Conservation (phyloP, 2,797 vertebrate genomes). For the Dicrostonyx torquatus region DNA sequence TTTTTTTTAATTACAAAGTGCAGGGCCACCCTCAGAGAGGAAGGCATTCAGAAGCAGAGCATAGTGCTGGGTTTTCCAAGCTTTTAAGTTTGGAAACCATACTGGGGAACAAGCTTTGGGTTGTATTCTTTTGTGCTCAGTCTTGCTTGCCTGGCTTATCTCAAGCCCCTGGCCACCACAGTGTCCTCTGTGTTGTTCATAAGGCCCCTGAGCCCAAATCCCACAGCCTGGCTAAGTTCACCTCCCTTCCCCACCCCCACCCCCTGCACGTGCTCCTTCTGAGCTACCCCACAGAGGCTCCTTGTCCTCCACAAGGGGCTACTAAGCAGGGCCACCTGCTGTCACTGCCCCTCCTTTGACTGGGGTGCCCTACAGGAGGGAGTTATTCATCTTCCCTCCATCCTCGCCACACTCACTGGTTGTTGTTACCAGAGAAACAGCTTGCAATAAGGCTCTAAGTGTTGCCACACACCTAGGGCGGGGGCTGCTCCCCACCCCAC, state of each 20-base stretch:
- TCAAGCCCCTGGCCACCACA: fast-evolving
- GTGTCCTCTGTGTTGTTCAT: not conserved
- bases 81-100: not conserved
- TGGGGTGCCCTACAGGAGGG: not conserved
- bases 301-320: not conserved
- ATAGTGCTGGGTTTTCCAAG: not conserved
- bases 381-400: not conserved
- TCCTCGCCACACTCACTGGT: not conserved
- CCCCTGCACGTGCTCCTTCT: fast-evolving
- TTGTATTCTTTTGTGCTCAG: not conserved
- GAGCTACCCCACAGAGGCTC: not conserved
- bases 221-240: not conserved
- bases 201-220: not conserved
- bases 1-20: not conserved
- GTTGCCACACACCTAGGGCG: constrained; percentile 19
- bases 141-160: not conserved
- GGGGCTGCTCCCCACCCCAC: not conserved
- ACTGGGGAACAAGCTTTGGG: not conserved
- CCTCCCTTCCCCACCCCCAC: not conserved
- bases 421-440: constrained; percentile 18
- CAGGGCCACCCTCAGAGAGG: not conserved
- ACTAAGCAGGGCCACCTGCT: not conserved
- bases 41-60: not conserved
- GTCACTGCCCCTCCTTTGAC: not conserved
- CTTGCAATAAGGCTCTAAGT: not conserved